phyloP scores from a whole-genome alignment of 2,113 vertebrate species.

The Tragelaphus scriptus region DNA sequence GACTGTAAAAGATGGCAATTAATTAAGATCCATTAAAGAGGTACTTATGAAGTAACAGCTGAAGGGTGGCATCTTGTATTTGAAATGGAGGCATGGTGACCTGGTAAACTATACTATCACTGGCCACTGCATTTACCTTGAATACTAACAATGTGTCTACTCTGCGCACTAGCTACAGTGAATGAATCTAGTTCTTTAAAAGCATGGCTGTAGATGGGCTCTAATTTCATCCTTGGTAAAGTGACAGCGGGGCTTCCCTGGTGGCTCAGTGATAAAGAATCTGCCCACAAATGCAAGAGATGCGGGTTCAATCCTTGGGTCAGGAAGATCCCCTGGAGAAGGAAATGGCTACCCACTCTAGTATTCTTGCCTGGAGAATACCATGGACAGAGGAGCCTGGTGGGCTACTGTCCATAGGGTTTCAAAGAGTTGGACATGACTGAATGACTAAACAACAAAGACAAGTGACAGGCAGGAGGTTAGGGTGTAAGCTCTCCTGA shows the following conservation, averaged over 20 bases:
- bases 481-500: background rate
- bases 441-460: fast-evolving
- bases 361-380: background rate
- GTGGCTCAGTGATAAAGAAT: background rate
- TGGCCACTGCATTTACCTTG: background rate
- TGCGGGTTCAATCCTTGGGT: background rate
- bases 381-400: background rate
- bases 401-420: background rate
- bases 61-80: background rate
- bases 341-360: background rate
- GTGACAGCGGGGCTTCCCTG: background rate
- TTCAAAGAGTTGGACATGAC: background rate
- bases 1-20: background rate
- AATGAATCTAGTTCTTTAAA: background rate
- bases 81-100: background rate
- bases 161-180: background rate
- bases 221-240: background rate
- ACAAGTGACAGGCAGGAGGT: background rate
- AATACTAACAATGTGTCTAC: background rate
- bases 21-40: background rate
- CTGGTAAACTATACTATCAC: background rate
- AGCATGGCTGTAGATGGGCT: background rate
- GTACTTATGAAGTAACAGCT: background rate
- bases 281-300: background rate
- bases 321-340: background rate